Conservation (phyloP, 2,888 invertebrate species). For the Theodoxus fluviatilis region DNA sequence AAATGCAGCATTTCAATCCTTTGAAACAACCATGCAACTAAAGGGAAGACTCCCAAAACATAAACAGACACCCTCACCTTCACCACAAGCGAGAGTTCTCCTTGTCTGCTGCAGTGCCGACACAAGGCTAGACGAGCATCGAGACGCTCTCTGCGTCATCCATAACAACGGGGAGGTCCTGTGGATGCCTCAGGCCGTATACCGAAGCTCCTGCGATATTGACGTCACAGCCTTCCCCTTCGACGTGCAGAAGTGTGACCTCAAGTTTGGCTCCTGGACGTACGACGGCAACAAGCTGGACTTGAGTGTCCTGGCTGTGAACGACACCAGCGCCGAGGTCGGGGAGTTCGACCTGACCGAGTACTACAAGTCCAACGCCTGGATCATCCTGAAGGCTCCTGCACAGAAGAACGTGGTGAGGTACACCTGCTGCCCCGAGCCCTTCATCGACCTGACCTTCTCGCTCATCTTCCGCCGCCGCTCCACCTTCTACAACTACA, state of each 20-base stretch:
- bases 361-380: constrained; percentile 64
- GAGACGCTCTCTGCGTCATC: constrained; percentile 61
- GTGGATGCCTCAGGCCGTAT: constrained; percentile 61
- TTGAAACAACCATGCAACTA: too few relatives aligned
- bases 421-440: constrained; percentile 60
- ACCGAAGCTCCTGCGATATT: constrained; percentile 63
- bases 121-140: constrained; percentile 59
- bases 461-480: constrained; percentile 53
- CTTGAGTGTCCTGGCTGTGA: constrained; percentile 43
- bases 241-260: constrained; percentile 62
- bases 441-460: constrained; percentile 62
- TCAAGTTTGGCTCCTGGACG: constrained; percentile 66
- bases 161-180: constrained; percentile 48
- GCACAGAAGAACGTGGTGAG: constrained; percentile 49
- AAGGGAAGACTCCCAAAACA: too few relatives aligned
- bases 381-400: constrained; percentile 57
- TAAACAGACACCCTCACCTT: too few relatives aligned
- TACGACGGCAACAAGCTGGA: constrained; percentile 60
- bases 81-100: too few relatives aligned
- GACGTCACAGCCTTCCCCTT: constrained; percentile 65
- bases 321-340: constrained; percentile 28
- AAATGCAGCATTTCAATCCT: too few relatives aligned
- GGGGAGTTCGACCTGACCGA: constrained; percentile 48
- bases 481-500: constrained; percentile 64
- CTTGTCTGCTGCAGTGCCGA: constrained; percentile 58